Conservation (phyloP, 92 coral and sea anemone species). For the Pocillopora grandis region DNA sequence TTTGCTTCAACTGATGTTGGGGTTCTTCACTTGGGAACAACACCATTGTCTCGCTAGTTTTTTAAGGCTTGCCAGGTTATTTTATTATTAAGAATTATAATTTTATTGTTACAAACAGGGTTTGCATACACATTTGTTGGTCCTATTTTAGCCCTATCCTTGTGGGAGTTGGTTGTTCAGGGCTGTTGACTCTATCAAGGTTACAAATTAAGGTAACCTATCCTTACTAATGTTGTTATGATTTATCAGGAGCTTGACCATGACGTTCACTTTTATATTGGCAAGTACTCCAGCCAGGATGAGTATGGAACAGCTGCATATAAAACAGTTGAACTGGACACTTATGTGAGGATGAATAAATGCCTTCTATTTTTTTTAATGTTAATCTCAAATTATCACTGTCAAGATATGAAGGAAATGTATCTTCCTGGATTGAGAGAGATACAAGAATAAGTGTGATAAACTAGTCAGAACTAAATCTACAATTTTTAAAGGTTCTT, state of each 20-base stretch:
- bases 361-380: background rate
- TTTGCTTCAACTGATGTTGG: too few relatives aligned
- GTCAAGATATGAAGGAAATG: too few relatives aligned
- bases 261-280: conserved; percentile 96
- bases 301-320: conserved; percentile 99
- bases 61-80: too few relatives aligned
- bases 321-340: conserved; percentile 95
- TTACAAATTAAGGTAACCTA: background rate
- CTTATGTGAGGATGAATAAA: conserved; percentile 60
- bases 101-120: too few relatives aligned
- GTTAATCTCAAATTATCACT: background rate
- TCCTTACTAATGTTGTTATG: background rate
- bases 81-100: too few relatives aligned
- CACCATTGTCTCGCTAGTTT: too few relatives aligned
- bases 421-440: too few relatives aligned
- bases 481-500: too few relatives aligned
- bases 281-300: conserved; percentile 83
- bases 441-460: too few relatives aligned
- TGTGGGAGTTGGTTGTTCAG: background rate
- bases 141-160: background rate
- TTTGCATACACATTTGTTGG: too few relatives aligned
- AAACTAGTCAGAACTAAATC: too few relatives aligned
- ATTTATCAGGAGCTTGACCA: conserved; percentile 76
- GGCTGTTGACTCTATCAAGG: background rate
- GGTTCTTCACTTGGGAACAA: too few relatives aligned